Evolutionary conservation across 2,797 vertebrate species (phyloP).

Genomic region (Amazona ochrocephala): DNA sequence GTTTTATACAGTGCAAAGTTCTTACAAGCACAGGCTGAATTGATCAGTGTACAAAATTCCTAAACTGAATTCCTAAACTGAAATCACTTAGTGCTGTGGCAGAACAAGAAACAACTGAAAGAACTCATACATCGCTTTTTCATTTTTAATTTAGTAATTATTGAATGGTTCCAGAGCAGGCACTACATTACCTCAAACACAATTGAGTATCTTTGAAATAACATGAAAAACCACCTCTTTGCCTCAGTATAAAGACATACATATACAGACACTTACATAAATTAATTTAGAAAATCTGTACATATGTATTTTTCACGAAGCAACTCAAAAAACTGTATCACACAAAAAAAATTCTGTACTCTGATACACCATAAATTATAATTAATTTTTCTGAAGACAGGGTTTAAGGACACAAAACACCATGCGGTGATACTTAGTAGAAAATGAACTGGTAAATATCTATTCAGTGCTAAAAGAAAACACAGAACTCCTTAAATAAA

Average conservation of each 20-base stretch:
- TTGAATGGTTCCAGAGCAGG: slow-evolving; percentile 70
- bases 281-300: slow-evolving; percentile 69
- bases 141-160: slow-evolving; percentile 68
- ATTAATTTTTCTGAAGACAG: slow-evolving; percentile 27
- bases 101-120: slow-evolving; percentile 67
- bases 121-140: slow-evolving; percentile 46
- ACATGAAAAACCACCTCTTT: slow-evolving; percentile 61
- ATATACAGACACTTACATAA: slow-evolving; percentile 44
- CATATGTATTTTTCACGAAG: slow-evolving; percentile 49
- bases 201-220: slow-evolving; percentile 72
- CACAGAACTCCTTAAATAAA: slow-evolving; percentile 74
- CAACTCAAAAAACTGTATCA: slow-evolving; percentile 10
- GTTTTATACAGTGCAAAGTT: background rate
- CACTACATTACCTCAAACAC: slow-evolving; percentile 69
- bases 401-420: slow-evolving; percentile 66
- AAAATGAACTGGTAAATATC: slow-evolving; percentile 54
- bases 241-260: slow-evolving; percentile 31
- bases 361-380: slow-evolving; percentile 58
- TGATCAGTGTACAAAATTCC: background rate
- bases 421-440: slow-evolving; percentile 70
- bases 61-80: background rate
- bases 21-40: background rate
- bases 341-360: slow-evolving; percentile 36
- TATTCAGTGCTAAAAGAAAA: slow-evolving; percentile 63
- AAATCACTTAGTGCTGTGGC: background rate